Evolutionary conservation across 2,888 invertebrate genomes (phyloP).

Genomic region (Aethes cnicana): DNA sequence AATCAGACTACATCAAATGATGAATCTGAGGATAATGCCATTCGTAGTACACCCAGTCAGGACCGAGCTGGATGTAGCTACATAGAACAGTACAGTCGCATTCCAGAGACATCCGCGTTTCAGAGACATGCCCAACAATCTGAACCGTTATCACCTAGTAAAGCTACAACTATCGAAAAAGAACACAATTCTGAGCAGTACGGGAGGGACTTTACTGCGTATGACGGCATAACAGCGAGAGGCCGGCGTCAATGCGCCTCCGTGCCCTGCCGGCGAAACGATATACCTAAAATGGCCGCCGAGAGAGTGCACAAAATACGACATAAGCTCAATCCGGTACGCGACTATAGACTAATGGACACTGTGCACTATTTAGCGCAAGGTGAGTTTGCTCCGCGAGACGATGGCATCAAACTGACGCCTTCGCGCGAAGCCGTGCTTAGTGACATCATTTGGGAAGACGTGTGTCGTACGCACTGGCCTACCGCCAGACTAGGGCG

Average conservation of each 20-base stretch:
- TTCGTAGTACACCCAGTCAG: conserved; percentile 46
- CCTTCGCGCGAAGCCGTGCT: conserved; percentile 75
- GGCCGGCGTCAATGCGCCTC: conserved; percentile 70
- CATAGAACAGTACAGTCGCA: conserved; percentile 72
- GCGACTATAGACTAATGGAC: conserved; percentile 75
- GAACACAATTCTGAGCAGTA: conserved; percentile 76
- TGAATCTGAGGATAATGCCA: conserved; percentile 49
- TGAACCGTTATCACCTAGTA: conserved; percentile 60
- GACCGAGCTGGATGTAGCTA: conserved; percentile 68
- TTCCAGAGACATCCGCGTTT: conserved; percentile 74
- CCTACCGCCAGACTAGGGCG: conserved; percentile 69
- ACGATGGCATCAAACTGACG: conserved; percentile 75
- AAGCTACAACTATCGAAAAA: conserved; percentile 66
- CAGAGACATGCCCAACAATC: conserved; percentile 65
- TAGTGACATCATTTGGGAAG: conserved; percentile 77
- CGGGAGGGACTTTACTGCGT: conserved; percentile 71
- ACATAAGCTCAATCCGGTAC: conserved; percentile 72
- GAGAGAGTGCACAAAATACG: conserved; percentile 74
- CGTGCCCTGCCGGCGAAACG: conserved; percentile 68
- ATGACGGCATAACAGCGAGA: conserved; percentile 72
- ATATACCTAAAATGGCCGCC: conserved; percentile 65
- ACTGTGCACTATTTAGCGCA: conserved; percentile 77
- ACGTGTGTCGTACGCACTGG: conserved; percentile 77
- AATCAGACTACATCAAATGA: conserved; percentile 65
- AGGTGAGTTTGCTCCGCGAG: conserved; percentile 76